Evolutionary conservation across 2,888 invertebrate species (phyloP), one percentile per base, ranked within the genome.

Genomic region (Laspeyria flexula): DNA sequence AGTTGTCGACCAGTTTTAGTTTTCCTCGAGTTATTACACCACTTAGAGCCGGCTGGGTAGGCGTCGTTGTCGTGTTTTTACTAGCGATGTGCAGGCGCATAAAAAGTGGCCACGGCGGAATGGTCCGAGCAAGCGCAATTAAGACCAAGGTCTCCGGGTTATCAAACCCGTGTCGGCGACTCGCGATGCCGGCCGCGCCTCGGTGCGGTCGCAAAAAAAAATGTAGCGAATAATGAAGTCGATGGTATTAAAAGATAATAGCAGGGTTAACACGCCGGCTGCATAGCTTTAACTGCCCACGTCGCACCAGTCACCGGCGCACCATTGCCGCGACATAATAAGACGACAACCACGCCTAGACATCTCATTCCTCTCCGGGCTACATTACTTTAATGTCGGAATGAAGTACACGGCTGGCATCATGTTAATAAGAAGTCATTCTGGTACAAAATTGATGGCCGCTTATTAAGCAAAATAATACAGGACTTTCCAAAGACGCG

Each of bases 101-200:
- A 91, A 91, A 91, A 91, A 91, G 89, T 87, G 86, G 90, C 83
- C 90, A 77, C 83, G 83, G 83, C 82, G 83, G 88, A 91, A 87
- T 90, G 88, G 90, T 86, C 88, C 83, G 87, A 86, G 86, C 86
- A 84, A 86, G 85, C 89, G 90, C 91, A 92, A 92, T 92, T 92
- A 92, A 91, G 91, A 90, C 90, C 91, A 92, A 92, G 92, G 92
- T 92, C 92, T 90, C 79, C 91, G 83, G 92, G 92, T 92, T 92
- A 92, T 92, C 92, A 91, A 92, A 92, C 92, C 81, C 91, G 86
- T 82, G 88, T 79, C 86, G 85, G 81, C 81, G 85, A 82, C 81
- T 86, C 77, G 85, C 81, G 78, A 73, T 75, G 83, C 78, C 77
- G 71, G 83, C 85, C 84, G 86, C 82, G 86, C 86, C 86, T 86